A percentile compares a stretch with the other conserved stretches of the same genome.
These are phyloP conservation scores for Alosa alosa DNA, from an alignment of 2,113 vertebrate species.

Conservation along the genomic window DNA sequence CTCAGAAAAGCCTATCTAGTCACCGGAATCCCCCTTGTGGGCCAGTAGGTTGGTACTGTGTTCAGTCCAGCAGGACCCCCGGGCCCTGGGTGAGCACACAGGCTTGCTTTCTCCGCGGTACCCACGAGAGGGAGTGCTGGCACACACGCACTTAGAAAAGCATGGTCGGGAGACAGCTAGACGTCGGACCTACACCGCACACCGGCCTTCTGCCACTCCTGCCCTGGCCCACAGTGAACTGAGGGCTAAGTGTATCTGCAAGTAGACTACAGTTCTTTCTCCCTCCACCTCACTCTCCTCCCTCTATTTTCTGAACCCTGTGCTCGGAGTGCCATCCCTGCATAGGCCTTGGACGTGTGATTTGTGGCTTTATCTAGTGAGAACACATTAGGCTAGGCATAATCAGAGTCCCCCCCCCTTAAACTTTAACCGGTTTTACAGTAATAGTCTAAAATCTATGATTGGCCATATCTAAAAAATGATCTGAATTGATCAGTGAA, in stretches of 20 bases:
- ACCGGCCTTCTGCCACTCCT: background rate
- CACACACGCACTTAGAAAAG: slow-evolving; percentile 40
- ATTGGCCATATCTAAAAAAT: background rate
- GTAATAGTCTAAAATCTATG: background rate
- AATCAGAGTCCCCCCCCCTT: too few species aligned
- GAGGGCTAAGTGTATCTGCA: slow-evolving; percentile 23
- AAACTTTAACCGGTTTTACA: background rate
- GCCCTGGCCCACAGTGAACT: slow-evolving; percentile 3
- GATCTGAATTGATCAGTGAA: too few species aligned
- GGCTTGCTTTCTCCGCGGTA: slow-evolving; percentile 35
- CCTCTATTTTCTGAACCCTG: background rate
- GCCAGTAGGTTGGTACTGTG: slow-evolving; percentile 24
- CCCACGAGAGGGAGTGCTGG: slow-evolving; percentile 66
- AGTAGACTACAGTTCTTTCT: background rate
- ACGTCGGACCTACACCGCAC: background rate
- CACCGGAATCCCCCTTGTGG: slow-evolving; percentile 15
- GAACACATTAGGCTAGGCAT: background rate
- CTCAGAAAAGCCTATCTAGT: background rate
- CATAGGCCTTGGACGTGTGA: background rate
- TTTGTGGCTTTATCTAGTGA: background rate
- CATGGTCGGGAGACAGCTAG: background rate
- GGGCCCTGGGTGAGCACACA: slow-evolving; percentile 55
- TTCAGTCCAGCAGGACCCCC: slow-evolving; percentile 77
- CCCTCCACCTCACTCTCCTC: slow-evolving; percentile 11
- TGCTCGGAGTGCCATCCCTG: background rate